Evolutionary conservation across 2,888 invertebrate species (phyloP).

Genomic region (Fissipunctia ypsillon): DNA sequence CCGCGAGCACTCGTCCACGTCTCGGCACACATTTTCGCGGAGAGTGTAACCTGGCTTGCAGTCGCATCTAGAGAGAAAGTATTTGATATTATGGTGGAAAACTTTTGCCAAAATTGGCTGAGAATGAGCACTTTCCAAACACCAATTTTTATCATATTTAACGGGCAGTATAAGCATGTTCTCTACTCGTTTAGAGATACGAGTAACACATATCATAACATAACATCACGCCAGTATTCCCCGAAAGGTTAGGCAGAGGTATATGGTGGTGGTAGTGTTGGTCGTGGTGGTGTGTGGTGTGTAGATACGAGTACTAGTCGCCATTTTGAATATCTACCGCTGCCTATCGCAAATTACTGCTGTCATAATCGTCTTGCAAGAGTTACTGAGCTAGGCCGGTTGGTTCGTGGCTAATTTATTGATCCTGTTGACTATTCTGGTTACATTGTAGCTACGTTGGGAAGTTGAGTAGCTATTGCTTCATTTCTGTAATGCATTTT

Average conservation of each 20-base stretch:
- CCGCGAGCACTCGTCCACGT: conserved; percentile 93
- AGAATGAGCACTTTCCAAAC: background rate
- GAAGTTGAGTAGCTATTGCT: background rate
- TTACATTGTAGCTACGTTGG: background rate
- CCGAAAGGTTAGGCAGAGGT: too few species aligned
- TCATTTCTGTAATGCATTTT: too few species aligned
- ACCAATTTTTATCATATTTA: background rate
- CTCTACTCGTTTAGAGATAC: background rate
- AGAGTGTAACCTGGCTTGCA: conserved; percentile 94
- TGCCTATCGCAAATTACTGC: background rate
- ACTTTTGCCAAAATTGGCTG: background rate
- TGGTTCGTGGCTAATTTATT: conserved; percentile 22
- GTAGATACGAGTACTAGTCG: too few species aligned
- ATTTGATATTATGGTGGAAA: too few species aligned
- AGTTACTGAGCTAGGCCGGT: background rate
- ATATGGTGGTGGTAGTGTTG: too few species aligned
- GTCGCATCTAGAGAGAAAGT: conserved; percentile 90
- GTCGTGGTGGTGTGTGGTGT: too few species aligned
- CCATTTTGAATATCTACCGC: background rate
- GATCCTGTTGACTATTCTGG: conserved; percentile 19
- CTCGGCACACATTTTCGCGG: conserved; percentile 91
- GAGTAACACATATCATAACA: too few species aligned
- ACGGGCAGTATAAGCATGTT: too few species aligned
- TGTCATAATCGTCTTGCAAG: background rate
- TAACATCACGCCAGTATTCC: too few species aligned